Evolutionary conservation across 2,888 invertebrate species (phyloP).

Genomic region (Hypercompe scribonia): DNA sequence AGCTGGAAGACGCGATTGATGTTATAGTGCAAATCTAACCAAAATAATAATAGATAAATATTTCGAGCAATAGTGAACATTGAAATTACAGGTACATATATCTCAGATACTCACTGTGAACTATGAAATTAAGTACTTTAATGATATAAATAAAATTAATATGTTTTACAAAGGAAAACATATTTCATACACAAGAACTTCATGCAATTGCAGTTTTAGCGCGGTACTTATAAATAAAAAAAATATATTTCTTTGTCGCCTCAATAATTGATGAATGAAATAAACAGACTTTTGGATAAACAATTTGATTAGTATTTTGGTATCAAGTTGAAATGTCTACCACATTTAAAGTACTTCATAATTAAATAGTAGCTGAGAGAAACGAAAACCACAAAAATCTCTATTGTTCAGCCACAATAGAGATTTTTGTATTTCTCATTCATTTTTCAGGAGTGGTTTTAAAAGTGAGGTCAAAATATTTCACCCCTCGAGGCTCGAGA

Average conservation of each 20-base stretch:
- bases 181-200: too few species aligned
- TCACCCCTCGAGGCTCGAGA: not conserved
- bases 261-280: too few species aligned
- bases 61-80: not conserved
- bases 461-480: slow-evolving; percentile 2
- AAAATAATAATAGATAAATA: too few species aligned
- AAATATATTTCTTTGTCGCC: too few species aligned
- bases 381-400: not conserved
- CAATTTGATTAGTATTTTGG: not conserved
- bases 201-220: too few species aligned
- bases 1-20: too few species aligned
- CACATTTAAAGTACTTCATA: not conserved
- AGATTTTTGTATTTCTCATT: not conserved
- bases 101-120: too few species aligned
- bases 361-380: not conserved
- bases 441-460: not conserved
- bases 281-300: not conserved
- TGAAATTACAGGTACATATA: not conserved
- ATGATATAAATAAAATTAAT: too few species aligned
- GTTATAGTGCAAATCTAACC: too few species aligned
- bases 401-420: not conserved
- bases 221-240: too few species aligned
- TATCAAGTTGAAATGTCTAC: not conserved
- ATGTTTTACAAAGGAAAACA: too few species aligned
- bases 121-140: too few species aligned